Percentiles rank a stretch among this genome's conserved stretches.
Conservation (phyloP, 2,797 vertebrate species). For the Rhodeus uyekii region DNA sequence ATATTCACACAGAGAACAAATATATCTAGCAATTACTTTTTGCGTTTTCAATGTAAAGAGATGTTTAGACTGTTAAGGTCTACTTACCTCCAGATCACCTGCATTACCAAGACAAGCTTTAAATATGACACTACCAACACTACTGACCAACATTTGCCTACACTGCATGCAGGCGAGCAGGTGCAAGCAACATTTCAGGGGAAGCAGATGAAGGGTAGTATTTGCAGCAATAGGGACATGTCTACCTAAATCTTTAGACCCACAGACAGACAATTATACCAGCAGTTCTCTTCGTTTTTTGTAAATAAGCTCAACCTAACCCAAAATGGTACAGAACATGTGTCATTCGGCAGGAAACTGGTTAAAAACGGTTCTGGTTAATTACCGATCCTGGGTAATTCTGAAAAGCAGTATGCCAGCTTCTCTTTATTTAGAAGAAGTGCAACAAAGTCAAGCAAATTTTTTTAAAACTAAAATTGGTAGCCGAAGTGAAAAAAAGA, state of each 20-base stretch:
- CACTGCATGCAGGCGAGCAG: slow-evolving; percentile 16
- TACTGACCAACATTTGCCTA: background rate
- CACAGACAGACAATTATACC: background rate
- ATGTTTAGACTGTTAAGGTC: background rate
- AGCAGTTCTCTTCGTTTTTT: background rate
- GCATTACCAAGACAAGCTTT: slow-evolving; percentile 1
- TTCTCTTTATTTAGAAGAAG: too few relatives aligned
- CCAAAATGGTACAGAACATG: background rate
- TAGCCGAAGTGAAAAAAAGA: too few relatives aligned
- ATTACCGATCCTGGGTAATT: background rate
- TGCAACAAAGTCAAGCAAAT: too few relatives aligned
- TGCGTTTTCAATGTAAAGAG: background rate
- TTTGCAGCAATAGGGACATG: background rate
- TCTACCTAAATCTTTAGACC: background rate
- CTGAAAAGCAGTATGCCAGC: background rate
- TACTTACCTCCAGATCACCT: slow-evolving; percentile 3
- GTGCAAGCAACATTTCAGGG: background rate
- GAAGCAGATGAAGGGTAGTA: background rate
- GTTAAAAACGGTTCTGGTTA: background rate
- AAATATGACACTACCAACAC: background rate
- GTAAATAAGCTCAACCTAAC: background rate
- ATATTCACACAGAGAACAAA: background rate
- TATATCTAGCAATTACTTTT: background rate
- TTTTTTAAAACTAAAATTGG: too few relatives aligned
- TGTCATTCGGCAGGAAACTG: background rate